Percentiles rank a stretch among this genome's conserved stretches.
Conservation (phyloP, 1,140 invertebrate genomes). For the Helicorthomorpha holstii region DNA sequence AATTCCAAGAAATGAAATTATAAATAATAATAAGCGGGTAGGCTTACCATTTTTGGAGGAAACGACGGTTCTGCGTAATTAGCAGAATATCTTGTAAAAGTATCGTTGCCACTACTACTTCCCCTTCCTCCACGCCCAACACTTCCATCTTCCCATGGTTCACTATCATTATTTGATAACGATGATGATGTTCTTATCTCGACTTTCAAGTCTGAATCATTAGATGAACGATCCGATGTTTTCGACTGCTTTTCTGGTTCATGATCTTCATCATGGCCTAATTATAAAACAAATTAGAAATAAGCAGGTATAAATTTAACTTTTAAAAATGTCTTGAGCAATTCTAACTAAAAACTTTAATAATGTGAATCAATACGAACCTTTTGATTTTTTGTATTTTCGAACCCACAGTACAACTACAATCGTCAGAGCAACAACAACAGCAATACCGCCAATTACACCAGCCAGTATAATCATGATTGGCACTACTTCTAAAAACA, state of each 20-base stretch:
- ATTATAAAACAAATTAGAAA: background rate
- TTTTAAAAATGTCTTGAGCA: background rate
- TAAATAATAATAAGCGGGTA: background rate
- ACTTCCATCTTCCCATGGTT: conserved; percentile 33
- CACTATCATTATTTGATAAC: conserved; percentile 45
- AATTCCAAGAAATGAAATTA: background rate
- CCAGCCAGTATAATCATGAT: conserved; percentile 42
- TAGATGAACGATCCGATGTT: conserved; percentile 67
- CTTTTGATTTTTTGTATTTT: conserved; percentile 18
- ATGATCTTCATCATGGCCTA: conserved; percentile 17
- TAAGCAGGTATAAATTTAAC: background rate
- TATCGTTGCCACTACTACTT: conserved; percentile 22
- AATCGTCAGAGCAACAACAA: conserved; percentile 43
- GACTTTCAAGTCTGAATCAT: conserved; percentile 74
- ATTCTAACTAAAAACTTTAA: background rate
- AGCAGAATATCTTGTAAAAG: conserved; percentile 70
- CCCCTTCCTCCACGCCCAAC: conserved; percentile 25
- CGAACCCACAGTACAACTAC: conserved; percentile 42
- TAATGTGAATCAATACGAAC: background rate
- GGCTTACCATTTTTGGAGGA: conserved; percentile 41
- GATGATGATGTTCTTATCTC: conserved; percentile 70
- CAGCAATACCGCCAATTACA: conserved; percentile 43
- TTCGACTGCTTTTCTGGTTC: conserved; percentile 61
- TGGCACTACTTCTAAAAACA: background rate
- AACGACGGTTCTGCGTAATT: conserved; percentile 69